Percentiles rank a stretch among this genome's conserved stretches.
Conservation (phyloP, 2,888 invertebrate species). For the Pseudanteris insignis region DNA sequence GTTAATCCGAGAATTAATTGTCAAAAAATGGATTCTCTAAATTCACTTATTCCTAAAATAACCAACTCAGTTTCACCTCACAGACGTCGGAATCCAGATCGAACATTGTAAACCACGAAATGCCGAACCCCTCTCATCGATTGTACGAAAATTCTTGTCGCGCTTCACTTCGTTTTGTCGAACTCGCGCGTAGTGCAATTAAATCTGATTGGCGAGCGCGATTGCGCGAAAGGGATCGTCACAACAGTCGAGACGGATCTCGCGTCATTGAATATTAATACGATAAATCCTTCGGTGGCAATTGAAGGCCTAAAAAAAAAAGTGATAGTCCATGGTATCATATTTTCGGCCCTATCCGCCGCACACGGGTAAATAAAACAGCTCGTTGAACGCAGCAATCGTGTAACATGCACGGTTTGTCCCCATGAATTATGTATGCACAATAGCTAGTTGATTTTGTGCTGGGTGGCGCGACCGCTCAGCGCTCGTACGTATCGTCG, state of each 20-base stretch:
- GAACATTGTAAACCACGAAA: too few species aligned
- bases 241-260: too few species aligned
- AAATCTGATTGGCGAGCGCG: too few species aligned
- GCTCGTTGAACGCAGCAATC: conserved; percentile 23
- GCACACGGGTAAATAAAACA: conserved; percentile 39
- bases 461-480: conserved; percentile 48
- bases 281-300: conserved; percentile 17
- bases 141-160: too few species aligned
- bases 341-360: conserved; percentile 14
- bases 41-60: too few species aligned
- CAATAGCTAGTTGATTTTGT: conserved; percentile 62
- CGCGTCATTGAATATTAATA: conserved; percentile 22
- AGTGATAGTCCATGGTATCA: conserved; percentile 17
- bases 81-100: background rate
- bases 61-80: too few species aligned
- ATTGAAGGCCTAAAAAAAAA: conserved; percentile 28
- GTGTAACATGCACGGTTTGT: conserved; percentile 37
- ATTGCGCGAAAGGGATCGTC: background rate
- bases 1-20: too few species aligned
- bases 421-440: conserved; percentile 46
- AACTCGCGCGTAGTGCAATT: too few species aligned
- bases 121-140: too few species aligned
- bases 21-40: too few species aligned
- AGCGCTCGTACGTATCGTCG: conserved; percentile 44
- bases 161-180: too few species aligned